Base-by-base conservation (phyloP, 2,797 vertebrate species). In the Helarctos malayanus region DNA sequence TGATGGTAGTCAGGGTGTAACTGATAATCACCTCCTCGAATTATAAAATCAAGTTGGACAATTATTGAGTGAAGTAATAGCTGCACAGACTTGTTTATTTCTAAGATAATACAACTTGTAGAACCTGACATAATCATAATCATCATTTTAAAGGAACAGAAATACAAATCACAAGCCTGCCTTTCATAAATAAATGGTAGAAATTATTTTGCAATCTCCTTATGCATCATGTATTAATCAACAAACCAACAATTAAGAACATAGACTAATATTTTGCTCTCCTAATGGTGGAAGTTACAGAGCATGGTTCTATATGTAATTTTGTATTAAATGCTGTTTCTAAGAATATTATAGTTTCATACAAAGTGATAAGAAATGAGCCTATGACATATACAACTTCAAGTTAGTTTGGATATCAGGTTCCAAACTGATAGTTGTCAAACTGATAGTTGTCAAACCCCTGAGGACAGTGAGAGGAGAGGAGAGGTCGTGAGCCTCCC, bases 241-340 rank as follows among this genome's bases (percentile, higher is more conserved):
- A 63, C n/a, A 47, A 54, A 15, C 41, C 25, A 47, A 56, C 8
- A 32, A 57, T 69, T 61, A 88, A 71, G 4, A 35, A 56, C 65
- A 47, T 38, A 79, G 23, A 56, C 49, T n/a, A 49, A 68, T n/a
- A 52, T 73, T 92, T 52, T 95, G 93, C 57, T 80, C 16, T 95
- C 27, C 27, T 75, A 52, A 35, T 93, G 23, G 4, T 87, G 0
- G 16, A 41, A 95, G 91, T 47, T 92, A 69, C 3, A 88, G 19
- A 61, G 3, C 2, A 16, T 45, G 14, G 91, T 41, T 93, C n/a
- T 63, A 45, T 47, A 45, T 5, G 63, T n/a, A 52, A 59, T 82
- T 79, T 75, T 80, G 15, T n/a, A 52, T 79, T 85, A 89, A 54
- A 52, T 63, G 12, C 7, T 84, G 94, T 49, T 88, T 79, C 27